phyloP scores from a whole-genome alignment of 2,113 vertebrate species.

The Cyprinodon tularosa region DNA sequence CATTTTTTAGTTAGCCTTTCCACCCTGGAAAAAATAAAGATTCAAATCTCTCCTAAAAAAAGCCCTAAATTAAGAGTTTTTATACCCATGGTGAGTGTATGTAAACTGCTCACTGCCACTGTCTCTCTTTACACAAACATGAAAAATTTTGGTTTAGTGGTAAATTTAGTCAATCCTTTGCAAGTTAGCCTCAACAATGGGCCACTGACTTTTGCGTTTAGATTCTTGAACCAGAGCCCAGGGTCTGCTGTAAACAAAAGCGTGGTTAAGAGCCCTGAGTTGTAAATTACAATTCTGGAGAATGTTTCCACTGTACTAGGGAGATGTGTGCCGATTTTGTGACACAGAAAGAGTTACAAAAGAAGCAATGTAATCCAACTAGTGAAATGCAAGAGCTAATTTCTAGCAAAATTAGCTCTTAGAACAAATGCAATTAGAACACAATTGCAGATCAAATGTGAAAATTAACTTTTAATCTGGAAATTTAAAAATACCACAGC shows the following conservation, averaged over 20 bases:
- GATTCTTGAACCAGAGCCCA: slow-evolving; percentile 74
- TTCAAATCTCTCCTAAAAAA: background rate
- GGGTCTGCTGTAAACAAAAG: slow-evolving; percentile 77
- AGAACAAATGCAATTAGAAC: too few relatives aligned
- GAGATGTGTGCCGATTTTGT: slow-evolving; percentile 29
- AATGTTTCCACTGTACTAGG: slow-evolving; percentile 68
- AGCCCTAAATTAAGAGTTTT: too few relatives aligned
- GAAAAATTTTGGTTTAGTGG: slow-evolving; percentile 35
- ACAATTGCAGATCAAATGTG: too few relatives aligned
- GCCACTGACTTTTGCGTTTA: slow-evolving; percentile 44
- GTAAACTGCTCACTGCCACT: background rate
- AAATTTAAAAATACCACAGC: too few relatives aligned
- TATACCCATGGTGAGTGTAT: background rate
- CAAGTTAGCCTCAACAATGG: slow-evolving; percentile 38
- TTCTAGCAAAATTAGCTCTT: too few relatives aligned
- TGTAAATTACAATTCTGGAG: slow-evolving; percentile 66
- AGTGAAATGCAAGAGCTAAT: background rate
- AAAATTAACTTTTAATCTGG: too few relatives aligned
- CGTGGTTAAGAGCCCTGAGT: slow-evolving; percentile 62
- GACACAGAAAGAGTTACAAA: slow-evolving; percentile 26
- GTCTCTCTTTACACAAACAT: slow-evolving; percentile 35
- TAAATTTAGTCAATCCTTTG: slow-evolving; percentile 21
- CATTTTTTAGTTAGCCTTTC: background rate
- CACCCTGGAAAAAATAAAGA: background rate
- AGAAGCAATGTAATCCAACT: slow-evolving; percentile 15